Percentiles rank a stretch among this genome's conserved stretches.
These are phyloP conservation scores for Machaerirhynchus nigripectus DNA, from an alignment of 2,113 vertebrate genomes.

Conservation along the genomic window DNA sequence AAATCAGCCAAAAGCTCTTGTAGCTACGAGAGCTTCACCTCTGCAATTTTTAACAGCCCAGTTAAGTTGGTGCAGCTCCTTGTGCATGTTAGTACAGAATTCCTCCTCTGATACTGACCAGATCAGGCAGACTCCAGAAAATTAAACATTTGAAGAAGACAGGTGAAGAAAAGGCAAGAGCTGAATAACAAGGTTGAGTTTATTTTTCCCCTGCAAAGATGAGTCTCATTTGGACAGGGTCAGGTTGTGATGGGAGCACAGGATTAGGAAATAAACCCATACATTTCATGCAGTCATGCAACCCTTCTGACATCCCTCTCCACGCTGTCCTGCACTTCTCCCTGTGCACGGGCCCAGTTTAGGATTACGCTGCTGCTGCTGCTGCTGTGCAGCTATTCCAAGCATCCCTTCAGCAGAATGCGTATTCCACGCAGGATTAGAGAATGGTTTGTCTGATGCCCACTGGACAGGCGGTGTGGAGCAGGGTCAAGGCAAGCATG, in stretches of 20 bases:
- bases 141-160: neutral
- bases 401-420: constrained; percentile 25
- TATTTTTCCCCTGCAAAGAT: neutral
- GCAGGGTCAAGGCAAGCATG: constrained; percentile 57
- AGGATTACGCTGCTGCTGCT: neutral
- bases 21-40: constrained; percentile 36
- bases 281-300: neutral
- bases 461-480: constrained; percentile 10
- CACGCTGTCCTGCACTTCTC: neutral
- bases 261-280: neutral
- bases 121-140: neutral
- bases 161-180: neutral
- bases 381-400: constrained; percentile 24
- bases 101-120: neutral
- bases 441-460: constrained; percentile 22
- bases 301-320: neutral
- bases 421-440: neutral
- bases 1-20: constrained; percentile 52
- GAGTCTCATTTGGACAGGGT: neutral
- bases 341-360: neutral
- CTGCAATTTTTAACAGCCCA: constrained; percentile 26
- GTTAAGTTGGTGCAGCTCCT: constrained; percentile 32
- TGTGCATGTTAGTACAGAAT: constrained; percentile 29
- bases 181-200: neutral
- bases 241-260: neutral